phyloP scores from a whole-genome alignment of 37 sponge, comb jelly and placozoan genomes.

The Haliclona indistincta region DNA sequence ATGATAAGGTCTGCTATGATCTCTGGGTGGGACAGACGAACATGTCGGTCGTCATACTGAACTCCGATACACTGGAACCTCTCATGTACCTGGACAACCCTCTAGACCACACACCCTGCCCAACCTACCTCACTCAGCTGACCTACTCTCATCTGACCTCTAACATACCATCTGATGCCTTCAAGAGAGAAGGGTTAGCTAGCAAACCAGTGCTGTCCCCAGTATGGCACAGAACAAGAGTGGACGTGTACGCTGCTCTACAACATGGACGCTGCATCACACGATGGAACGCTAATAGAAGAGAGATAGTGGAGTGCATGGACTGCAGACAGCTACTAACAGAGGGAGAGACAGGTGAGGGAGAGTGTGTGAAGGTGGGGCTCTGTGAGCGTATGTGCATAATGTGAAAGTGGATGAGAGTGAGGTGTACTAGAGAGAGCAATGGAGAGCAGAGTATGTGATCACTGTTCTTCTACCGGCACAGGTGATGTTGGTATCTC shows the following conservation, averaged over 20 bases:
- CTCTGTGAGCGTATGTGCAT: too few species aligned
- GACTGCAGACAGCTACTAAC: slow-evolving; percentile 27
- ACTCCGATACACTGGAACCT: slow-evolving; percentile 28
- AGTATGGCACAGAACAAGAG: too few species aligned
- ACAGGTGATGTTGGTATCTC: not conserved
- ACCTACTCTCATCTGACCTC: slow-evolving; percentile 41
- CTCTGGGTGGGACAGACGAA: slow-evolving; percentile 80
- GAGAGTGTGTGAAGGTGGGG: not conserved
- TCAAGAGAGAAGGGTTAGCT: not conserved
- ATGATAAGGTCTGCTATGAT: slow-evolving; percentile 12
- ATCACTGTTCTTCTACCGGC: not conserved
- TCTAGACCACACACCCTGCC: slow-evolving; percentile 34
- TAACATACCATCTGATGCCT: not conserved
- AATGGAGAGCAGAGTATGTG: not conserved
- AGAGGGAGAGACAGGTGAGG: slow-evolving; percentile 17
- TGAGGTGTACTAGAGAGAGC: too few species aligned
- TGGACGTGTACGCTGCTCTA: slow-evolving; percentile 57
- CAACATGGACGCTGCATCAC: slow-evolving; percentile 67
- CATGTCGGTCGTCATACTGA: slow-evolving; percentile 38
- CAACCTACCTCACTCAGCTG: slow-evolving; percentile 51
- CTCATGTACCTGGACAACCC: slow-evolving; percentile 32
- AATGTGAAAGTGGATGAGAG: too few species aligned
- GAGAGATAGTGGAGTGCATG: slow-evolving; percentile 13
- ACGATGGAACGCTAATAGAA: slow-evolving; percentile 40
- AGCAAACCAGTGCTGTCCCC: too few species aligned